Evolutionary conservation across 1,140 invertebrate genomes (phyloP).

Genomic region (Drosophila subpulchrella): DNA sequence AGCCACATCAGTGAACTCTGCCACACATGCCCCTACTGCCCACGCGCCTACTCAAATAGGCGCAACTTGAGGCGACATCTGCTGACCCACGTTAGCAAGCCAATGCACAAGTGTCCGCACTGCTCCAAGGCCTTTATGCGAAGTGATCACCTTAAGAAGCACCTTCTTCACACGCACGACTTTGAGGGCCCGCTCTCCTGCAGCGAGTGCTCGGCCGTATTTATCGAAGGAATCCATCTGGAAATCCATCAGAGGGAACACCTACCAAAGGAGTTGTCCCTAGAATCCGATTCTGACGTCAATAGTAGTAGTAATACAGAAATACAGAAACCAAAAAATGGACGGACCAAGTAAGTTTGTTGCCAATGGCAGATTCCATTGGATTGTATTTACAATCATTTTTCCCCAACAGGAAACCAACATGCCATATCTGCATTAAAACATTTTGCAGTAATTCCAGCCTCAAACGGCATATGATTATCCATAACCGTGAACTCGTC

Average conservation of each 20-base stretch:
- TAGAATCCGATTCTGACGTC: not conserved
- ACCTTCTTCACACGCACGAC: slow-evolving; percentile 15
- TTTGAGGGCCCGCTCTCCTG: not conserved
- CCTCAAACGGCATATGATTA: not conserved
- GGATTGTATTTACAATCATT: not conserved
- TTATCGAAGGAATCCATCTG: not conserved
- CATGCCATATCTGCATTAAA: not conserved
- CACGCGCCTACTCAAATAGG: not conserved
- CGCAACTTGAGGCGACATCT: slow-evolving; percentile 1
- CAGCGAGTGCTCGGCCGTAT: not conserved
- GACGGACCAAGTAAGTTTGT: not conserved
- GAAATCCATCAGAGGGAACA: slow-evolving; percentile 2
- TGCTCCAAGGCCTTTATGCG: slow-evolving; percentile 30
- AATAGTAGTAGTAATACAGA: not conserved
- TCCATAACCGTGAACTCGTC: slow-evolving; percentile 2
- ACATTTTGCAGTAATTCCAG: not conserved
- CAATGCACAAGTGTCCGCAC: slow-evolving; percentile 27
- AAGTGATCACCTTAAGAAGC: slow-evolving; percentile 21
- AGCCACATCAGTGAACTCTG: not conserved
- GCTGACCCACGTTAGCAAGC: slow-evolving; percentile 25
- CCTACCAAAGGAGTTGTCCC: not conserved
- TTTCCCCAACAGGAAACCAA: not conserved
- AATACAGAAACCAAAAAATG: not conserved
- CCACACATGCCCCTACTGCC: slow-evolving; percentile 3
- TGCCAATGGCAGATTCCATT: not conserved